Evolutionary conservation across 2,797 vertebrate genomes (phyloP), one percentile per base, ranked within the genome.

Genomic region (Clarias fuscus): DNA sequence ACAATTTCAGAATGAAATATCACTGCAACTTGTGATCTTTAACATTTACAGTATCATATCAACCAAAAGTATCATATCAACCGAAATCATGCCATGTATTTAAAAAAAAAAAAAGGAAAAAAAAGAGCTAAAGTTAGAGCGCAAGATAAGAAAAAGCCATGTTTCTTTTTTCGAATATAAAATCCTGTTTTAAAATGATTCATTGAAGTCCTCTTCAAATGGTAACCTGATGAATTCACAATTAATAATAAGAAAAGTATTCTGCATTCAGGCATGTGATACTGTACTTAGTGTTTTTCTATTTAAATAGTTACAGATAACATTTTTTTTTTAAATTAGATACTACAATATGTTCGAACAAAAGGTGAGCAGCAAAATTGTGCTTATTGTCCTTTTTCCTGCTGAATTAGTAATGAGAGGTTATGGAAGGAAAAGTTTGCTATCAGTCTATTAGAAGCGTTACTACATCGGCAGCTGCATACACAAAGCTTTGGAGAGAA

Each of bases 1-100:
- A 99, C 98, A 95, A 97, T 97, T 97, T 97, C 95, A 98, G 99
- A 97, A 98, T 97, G 94, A 98, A 97, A 96, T 96, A 96, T 97
- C 97, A 99, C 97, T 96, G 97, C 96, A 97, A 98, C 97, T 96
- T 96, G 96, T 98, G 97, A 98, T 96, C 96, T 95, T 97, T 96
- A 97, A 98, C 97, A 96, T 97, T 96, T 97, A 98, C 96, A 97
- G 97, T 82, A 53, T 82, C 80, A 82, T 82, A 82, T 82, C 97
- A 97, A 96, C 80, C 64, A 59, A 97, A 98, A 97, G 96, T 96
- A 97, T 97, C 96, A 97, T 96, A 96, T 96, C 95, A 96, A 98
- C 96, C 94, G 95, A 97, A 97, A 97, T 93, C 98, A 99, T 99
- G 98, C 98, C 94, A 96, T 97, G 97, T 97, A 94, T 96, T 97